Conservation (phyloP, 2,888 invertebrate species). For the Chirona hameri region DNA sequence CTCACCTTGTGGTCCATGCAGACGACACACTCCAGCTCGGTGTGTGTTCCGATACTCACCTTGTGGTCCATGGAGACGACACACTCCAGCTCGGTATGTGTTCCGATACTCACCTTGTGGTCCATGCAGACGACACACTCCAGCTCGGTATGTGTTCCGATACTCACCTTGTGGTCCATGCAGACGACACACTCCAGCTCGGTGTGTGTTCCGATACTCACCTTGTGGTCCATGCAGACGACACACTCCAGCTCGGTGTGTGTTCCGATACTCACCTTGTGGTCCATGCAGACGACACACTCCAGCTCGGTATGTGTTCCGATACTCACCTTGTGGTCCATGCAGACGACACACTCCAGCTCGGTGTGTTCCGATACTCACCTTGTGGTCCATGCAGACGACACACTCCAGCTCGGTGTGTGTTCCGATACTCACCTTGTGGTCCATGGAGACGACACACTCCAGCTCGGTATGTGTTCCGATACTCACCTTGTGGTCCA, state of each 20-base stretch:
- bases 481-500: slow-evolving; percentile 64
- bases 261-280: slow-evolving; percentile 53
- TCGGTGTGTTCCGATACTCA: slow-evolving; percentile 49
- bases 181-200: slow-evolving; percentile 77
- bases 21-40: slow-evolving; percentile 70
- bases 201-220: slow-evolving; percentile 47
- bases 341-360: slow-evolving; percentile 77
- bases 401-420: slow-evolving; percentile 65
- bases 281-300: slow-evolving; percentile 81
- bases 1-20: slow-evolving; percentile 71
- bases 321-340: slow-evolving; percentile 64
- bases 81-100: slow-evolving; percentile 61
- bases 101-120: slow-evolving; percentile 54
- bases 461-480: slow-evolving; percentile 53
- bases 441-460: slow-evolving; percentile 81
- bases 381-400: slow-evolving; percentile 71
- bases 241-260: slow-evolving; percentile 65
- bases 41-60: slow-evolving; percentile 51
- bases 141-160: slow-evolving; percentile 45
- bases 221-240: slow-evolving; percentile 71
- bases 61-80: slow-evolving; percentile 74
- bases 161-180: slow-evolving; percentile 65
- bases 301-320: slow-evolving; percentile 53
- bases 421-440: slow-evolving; percentile 53
- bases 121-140: slow-evolving; percentile 87